Evolutionary conservation across 2,113 vertebrate genomes (phyloP).

Genomic region (Aythya baeri): DNA sequence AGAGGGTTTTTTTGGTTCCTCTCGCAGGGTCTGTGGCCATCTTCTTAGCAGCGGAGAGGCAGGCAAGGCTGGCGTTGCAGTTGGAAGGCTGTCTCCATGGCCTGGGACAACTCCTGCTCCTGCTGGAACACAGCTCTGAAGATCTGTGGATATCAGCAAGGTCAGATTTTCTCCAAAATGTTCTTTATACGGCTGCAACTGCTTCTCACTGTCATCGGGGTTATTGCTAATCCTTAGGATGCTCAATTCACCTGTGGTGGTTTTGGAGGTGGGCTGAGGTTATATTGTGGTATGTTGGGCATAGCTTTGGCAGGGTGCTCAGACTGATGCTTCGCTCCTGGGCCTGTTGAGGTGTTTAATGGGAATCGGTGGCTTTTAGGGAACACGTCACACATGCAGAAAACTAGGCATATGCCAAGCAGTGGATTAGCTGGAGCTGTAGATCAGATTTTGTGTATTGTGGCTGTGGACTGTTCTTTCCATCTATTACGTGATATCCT

Average conservation of each 20-base stretch:
- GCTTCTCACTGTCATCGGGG: neutral
- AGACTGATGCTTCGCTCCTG: neutral
- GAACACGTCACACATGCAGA: neutral
- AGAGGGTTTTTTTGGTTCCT: neutral
- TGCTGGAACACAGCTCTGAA: neutral
- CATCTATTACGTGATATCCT: conserved; percentile 64
- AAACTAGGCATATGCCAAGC: neutral
- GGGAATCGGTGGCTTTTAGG: neutral
- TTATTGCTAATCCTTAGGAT: neutral
- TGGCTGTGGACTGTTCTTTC: conserved; percentile 56
- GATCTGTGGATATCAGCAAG: neutral
- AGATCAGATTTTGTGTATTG: conserved; percentile 59
- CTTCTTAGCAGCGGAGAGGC: neutral
- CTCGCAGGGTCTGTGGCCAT: neutral
- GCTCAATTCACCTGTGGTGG: neutral
- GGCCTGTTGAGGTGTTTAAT: neutral
- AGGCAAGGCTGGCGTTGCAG: neutral
- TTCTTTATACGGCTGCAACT: neutral
- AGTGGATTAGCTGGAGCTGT: conserved; percentile 23
- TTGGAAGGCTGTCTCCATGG: neutral
- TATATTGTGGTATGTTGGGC: neutral
- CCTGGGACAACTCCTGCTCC: neutral
- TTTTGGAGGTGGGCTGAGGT: neutral
- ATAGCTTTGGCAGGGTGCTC: neutral
- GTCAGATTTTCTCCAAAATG: neutral